Evolutionary conservation across 2,113 vertebrate species (phyloP).

Genomic region (rabbit (Oryctolagus cuniculus)): DNA sequence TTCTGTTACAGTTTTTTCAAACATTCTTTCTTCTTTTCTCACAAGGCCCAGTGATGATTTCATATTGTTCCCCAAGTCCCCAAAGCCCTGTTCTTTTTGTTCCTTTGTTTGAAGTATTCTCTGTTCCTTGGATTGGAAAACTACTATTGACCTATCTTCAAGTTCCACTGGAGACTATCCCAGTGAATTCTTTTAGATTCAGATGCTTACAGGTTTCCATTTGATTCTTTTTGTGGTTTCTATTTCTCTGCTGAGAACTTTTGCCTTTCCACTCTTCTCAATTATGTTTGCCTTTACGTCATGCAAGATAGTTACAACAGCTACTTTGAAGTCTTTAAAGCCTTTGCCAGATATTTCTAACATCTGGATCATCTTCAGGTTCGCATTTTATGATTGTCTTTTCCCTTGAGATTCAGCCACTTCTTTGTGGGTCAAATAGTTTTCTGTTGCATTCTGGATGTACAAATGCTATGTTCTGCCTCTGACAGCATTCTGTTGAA

Average conservation of each 20-base stretch:
- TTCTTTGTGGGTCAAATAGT: background rate
- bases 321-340: background rate
- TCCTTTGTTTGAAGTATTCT: constrained; percentile 1
- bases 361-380: background rate
- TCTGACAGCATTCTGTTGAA: background rate
- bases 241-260: background rate
- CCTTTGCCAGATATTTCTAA: background rate
- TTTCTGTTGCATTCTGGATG: background rate
- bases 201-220: background rate
- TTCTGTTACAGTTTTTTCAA: constrained; percentile 37
- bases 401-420: background rate
- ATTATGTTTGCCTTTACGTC: background rate
- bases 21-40: background rate
- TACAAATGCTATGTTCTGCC: background rate
- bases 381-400: constrained; percentile 13
- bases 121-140: constrained; percentile 19
- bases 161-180: background rate
- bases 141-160: background rate
- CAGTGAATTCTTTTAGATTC: background rate
- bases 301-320: background rate
- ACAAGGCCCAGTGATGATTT: background rate
- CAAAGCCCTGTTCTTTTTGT: background rate
- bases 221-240: constrained; percentile 11
- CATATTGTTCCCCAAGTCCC: background rate
- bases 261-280: background rate